Base-by-base conservation (phyloP, 2,888 invertebrate genomes). In the Diloba caeruleocephala region DNA sequence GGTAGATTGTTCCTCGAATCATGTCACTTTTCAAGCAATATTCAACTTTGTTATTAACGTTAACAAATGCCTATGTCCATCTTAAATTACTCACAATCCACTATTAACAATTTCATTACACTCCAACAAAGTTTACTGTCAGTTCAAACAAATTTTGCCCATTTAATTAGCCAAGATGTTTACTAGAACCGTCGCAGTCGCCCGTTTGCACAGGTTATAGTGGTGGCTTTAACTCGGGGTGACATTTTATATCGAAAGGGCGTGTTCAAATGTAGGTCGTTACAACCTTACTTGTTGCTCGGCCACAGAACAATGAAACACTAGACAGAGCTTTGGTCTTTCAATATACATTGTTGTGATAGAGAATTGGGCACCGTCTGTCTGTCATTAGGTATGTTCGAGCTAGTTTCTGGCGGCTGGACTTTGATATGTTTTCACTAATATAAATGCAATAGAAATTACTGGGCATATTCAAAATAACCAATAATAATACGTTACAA, bases 241-340 rank as follows among this genome's bases (percentile, higher is more conserved):
- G 72, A 65, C 72, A 55, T 73, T 78, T 73, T 77, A 73, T 71
- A 73, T 74, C 43, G 61, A 54, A 56, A 63, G 72, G 73, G 74
- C 71, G 76, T 76, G 74, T 65, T 57, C 66, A 26, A 64, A 77
- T 74, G 74, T 79, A 70, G 76, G 78, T 78, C 74, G 64, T 71
- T 66, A 61, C 65, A 33, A 32, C 49, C 52, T 59, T 50, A 72
- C 71, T 69, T 71, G 71, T 71, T 71, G 72, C 72, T 62, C 21
- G 17, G 4, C 6, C 32, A 56, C 14, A 45, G 63, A 60, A 26
- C 38, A 23, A 41, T 31, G 34, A 8, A 21, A 1, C 6, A 5
- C 2, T 21, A 21, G 21, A 21, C 7, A 21, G 21, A 7, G 21
- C 21, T 21, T 21, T 21, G 21, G 7, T 21, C 5, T 21, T 4